A percentile compares a stretch with the other conserved stretches of the same genome.
These are phyloP conservation scores for Semotilus atromaculatus DNA, from an alignment of 2,797 vertebrate genomes.

Conservation along the genomic window DNA sequence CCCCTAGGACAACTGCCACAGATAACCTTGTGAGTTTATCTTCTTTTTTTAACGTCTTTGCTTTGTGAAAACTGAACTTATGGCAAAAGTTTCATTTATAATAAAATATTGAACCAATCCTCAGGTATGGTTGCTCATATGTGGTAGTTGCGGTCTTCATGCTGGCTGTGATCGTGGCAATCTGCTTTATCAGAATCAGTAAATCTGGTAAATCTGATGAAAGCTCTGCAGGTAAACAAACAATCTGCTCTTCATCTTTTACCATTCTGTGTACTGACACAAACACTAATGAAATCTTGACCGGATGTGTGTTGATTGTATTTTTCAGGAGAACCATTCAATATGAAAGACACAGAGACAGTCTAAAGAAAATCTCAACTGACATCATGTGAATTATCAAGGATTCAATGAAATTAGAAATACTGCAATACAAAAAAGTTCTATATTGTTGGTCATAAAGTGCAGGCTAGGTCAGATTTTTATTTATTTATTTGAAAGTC, in stretches of 20 bases:
- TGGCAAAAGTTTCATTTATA: neutral
- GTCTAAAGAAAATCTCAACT: neutral
- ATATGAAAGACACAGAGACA: neutral
- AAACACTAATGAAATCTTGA: neutral
- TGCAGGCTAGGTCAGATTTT: neutral
- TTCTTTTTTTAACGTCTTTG: neutral
- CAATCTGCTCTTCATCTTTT: neutral
- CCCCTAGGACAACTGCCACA: neutral
- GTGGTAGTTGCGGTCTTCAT: neutral
- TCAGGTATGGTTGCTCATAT: neutral
- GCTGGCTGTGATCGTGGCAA: neutral
- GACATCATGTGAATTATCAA: neutral
- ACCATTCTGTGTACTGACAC: neutral
- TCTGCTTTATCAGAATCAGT: neutral
- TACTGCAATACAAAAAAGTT: neutral
- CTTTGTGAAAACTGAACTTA: neutral
- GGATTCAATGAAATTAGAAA: neutral
- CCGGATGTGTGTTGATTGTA: neutral
- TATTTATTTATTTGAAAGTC: neutral
- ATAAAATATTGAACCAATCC: neutral
- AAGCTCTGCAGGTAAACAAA: neutral
- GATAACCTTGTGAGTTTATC: conserved; percentile 2
- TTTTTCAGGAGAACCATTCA: conserved; percentile 4
- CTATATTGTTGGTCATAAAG: neutral
- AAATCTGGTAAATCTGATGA: neutral